phyloP scores from a whole-genome alignment of 2,888 invertebrate species.

The Drosophila acutilabella region DNA sequence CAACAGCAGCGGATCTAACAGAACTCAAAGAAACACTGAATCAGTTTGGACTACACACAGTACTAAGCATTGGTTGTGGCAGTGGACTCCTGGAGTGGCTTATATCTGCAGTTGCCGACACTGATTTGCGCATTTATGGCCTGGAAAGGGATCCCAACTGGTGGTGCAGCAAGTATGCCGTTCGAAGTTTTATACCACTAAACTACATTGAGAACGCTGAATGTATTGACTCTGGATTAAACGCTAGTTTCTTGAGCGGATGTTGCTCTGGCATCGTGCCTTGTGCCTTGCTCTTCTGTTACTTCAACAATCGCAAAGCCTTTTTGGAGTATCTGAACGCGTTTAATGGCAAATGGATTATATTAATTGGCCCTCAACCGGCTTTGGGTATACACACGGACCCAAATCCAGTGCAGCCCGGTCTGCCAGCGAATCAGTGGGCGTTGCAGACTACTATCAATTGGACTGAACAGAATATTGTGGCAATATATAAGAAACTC shows the following conservation, averaged over 20 bases:
- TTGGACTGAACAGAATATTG: conserved; percentile 88
- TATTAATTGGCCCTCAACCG: conserved; percentile 91
- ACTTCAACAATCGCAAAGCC: conserved; percentile 90
- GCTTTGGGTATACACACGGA: conserved; percentile 89
- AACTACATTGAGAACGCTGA: conserved; percentile 85
- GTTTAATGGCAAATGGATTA: conserved; percentile 88
- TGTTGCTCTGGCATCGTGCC: conserved; percentile 81
- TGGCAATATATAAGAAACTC: conserved; percentile 87
- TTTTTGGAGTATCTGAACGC: conserved; percentile 89
- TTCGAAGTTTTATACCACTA: conserved; percentile 89
- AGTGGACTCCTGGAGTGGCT: conserved; percentile 94
- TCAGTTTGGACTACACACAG: conserved; percentile 85
- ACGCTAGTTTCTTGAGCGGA: conserved; percentile 84
- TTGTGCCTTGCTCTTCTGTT: conserved; percentile 90
- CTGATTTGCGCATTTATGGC: conserved; percentile 85
- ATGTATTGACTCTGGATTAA: background rate
- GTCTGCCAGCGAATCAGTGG: conserved; percentile 87
- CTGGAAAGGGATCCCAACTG: conserved; percentile 92
- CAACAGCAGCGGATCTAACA: conserved; percentile 88
- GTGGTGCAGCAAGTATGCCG: conserved; percentile 92
- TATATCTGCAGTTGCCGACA: conserved; percentile 86
- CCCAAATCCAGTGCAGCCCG: conserved; percentile 88
- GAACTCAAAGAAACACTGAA: conserved; percentile 86
- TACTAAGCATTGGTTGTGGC: conserved; percentile 92
- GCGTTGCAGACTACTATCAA: conserved; percentile 86